Base-by-base conservation (phyloP, 2,888 invertebrate genomes). In the Salticus scenicus region DNA sequence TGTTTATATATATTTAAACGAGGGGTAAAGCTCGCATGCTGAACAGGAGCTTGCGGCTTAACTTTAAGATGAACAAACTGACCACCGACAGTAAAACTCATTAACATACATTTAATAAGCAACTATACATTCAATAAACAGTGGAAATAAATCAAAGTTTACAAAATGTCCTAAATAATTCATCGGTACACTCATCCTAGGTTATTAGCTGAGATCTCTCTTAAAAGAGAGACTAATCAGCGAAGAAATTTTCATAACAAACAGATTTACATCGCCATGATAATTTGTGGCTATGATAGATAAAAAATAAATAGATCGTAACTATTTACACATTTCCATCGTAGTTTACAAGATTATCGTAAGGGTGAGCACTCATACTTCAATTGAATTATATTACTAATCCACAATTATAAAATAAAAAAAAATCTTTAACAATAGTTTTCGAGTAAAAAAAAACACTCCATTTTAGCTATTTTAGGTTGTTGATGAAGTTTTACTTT, bases 191-290 rank as follows among this genome's bases (percentile, higher is more conserved):
- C 24, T 67, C 64, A 63, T 41, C 27, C 66, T 37, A 31, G 37
- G 47, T 31, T 42, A 33, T 51, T 24, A 66, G 67, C 80, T 80
- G 80, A 80, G 51, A 33, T 73, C 63, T 72, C 72, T 42, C 71
- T 24, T 31, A 33, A 8, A 12, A 33, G 66, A 80, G 80, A 80
- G 73, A 80, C 80, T 66, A 66, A 73, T 80, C 80, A 80, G 80
- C 72, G 12, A 66, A 20, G n/a, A 64, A 51, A 63, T 47, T 63
- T 64, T 51, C 80, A 80, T 47, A 72, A 73, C 51, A 80, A 80
- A 80, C 80, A 80, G 66, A 80, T 80, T 80, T 73, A 63, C 57
- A 71, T 80, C 73, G 80, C 72, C 80, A 72, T 66, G 42, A 51
- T 80, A 72, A 67, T 33, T 67, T 67, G 24, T 14, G 64, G 30